Base-by-base conservation (phyloP, 1,140 invertebrate genomes). In the Drosophila pandora region DNA sequence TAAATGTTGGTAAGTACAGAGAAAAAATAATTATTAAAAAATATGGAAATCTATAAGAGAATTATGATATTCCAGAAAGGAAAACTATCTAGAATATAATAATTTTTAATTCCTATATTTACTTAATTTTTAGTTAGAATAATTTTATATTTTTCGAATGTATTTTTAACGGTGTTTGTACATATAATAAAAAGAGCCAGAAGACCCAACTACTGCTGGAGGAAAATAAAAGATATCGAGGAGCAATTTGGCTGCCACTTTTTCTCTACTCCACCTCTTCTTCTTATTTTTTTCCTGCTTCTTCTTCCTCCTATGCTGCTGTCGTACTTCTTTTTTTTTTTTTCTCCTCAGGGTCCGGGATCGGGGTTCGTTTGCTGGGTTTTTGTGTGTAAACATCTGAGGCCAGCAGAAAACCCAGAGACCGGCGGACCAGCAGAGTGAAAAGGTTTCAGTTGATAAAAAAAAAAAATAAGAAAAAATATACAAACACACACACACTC, bases 191-290 rank as follows among this genome's bases (percentile, higher is more conserved):
- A 76, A 76, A 69, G 45, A 55, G 52, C 56, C 64, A 76, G 53
- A 62, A 76, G 67, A 72, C 58, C 58, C 61, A 80, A 64, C 82
- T 87, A 75, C 81, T 82, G 69, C 73, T 76, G 72, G 61, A 69
- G 71, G 73, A 87, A 84, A 87, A 77, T 81, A 89, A 88, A 88
- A 88, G 83, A 88, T 88, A 88, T 88, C 84, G 83, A 88, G 83
- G 79, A 88, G 83, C 83, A 88, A 88, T 88, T 88, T 88, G 83
- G 83, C 83, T 88, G 83, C 83, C 83, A 88, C 76, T 84, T 77
- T 78, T 78, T 64, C 62, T 69, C 65, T 63, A 60, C 57, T 59
- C 63, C 43, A 48, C 48, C 32, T 47, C 43, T 23, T 21, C 21
- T 32, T 30, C 7, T 37, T n/a, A n/a, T n/a, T 13, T 48, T 47